Conservation (phyloP, 2,113 vertebrate genomes). For the Onychorhynchus coronatus region DNA sequence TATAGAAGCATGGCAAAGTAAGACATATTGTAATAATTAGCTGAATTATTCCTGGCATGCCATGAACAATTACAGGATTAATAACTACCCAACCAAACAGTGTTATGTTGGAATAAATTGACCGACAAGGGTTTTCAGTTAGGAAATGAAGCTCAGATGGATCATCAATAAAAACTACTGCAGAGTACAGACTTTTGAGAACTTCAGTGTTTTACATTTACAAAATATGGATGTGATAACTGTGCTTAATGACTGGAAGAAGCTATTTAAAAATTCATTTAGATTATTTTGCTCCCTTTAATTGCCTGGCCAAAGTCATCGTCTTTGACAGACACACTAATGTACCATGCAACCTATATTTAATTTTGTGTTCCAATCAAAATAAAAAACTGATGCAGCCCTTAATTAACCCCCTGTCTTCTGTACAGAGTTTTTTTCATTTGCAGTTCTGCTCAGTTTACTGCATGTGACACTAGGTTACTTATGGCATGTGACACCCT, state of each 20-base stretch:
- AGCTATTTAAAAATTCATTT: conserved; percentile 74
- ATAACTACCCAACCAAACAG: conserved; percentile 73
- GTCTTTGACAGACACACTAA: conserved; percentile 66
- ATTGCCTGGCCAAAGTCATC: conserved; percentile 63
- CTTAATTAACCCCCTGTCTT: conserved; percentile 40
- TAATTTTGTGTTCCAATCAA: conserved; percentile 56
- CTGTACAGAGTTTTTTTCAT: background rate
- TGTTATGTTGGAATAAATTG: conserved; percentile 81
- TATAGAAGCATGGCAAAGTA: conserved; percentile 69
- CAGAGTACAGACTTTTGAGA: conserved; percentile 61
- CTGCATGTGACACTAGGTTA: background rate
- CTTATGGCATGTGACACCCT: background rate
- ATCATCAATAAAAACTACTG: conserved; percentile 76
- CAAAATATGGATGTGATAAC: conserved; percentile 63
- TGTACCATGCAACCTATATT: conserved; percentile 65
- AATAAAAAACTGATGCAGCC: background rate
- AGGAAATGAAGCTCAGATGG: conserved; percentile 77
- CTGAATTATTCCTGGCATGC: conserved; percentile 79
- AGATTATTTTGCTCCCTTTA: conserved; percentile 69
- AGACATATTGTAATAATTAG: conserved; percentile 82
- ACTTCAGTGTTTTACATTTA: conserved; percentile 66
- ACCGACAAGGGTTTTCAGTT: conserved; percentile 76
- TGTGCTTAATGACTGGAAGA: conserved; percentile 73
- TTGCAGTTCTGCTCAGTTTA: conserved; percentile 12
- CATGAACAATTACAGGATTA: conserved; percentile 80